Conservation (phyloP, 37 sponge, comb jelly and placozoan species). For the Beroe forskalii region DNA sequence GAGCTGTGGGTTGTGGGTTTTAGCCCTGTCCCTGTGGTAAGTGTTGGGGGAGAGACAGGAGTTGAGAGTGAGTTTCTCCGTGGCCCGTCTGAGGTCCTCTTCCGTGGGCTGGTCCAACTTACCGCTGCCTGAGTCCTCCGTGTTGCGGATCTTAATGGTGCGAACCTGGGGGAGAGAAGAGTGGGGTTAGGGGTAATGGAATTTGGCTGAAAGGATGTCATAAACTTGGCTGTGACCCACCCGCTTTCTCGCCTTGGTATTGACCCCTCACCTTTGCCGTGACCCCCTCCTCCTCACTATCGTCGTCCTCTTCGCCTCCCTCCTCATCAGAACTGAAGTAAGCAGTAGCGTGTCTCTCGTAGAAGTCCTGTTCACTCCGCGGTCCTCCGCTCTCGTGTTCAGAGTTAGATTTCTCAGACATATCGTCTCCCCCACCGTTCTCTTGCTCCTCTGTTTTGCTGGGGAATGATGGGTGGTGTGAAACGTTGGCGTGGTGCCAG, state of each 20-base stretch:
- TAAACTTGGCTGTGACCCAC: too few relatives aligned
- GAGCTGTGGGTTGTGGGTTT: constrained; percentile 51
- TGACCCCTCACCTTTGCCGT: constrained; percentile 8
- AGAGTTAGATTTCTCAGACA: constrained; percentile 8
- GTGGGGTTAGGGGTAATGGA: too few relatives aligned
- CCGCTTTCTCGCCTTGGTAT: too few relatives aligned
- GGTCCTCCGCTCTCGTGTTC: constrained; percentile 30
- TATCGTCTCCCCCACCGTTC: constrained; percentile 10
- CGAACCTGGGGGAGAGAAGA: too few relatives aligned
- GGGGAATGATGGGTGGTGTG: too few relatives aligned
- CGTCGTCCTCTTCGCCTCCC: constrained; percentile 20
- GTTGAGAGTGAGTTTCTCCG: constrained; percentile 17
- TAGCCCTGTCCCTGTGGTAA: constrained; percentile 7
- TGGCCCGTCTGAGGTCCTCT: neutral
- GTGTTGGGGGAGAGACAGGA: constrained; percentile 44
- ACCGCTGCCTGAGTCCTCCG: neutral
- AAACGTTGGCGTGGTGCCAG: too few relatives aligned
- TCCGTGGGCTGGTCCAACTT: neutral
- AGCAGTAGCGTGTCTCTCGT: constrained; percentile 24
- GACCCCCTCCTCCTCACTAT: constrained; percentile 38
- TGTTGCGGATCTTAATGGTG: constrained; percentile 39
- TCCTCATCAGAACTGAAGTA: constrained; percentile 38
- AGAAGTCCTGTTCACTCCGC: constrained; percentile 48
- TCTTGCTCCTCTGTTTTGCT: constrained; percentile 50
- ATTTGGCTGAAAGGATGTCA: too few relatives aligned